phyloP scores from a whole-genome alignment of 2,888 invertebrate species.

The Branchipolynoe longqiensis region DNA sequence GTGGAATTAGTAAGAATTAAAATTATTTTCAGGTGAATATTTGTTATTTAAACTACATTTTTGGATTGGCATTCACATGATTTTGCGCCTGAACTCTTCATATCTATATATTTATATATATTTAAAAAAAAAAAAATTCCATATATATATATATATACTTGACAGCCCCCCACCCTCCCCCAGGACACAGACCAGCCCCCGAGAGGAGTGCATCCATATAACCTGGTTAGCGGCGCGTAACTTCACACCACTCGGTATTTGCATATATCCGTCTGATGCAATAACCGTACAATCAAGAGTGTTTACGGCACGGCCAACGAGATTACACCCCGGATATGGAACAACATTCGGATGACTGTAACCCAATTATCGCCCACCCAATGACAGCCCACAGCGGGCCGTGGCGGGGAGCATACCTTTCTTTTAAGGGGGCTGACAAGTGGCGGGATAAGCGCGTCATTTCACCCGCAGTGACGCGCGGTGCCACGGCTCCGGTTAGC shows the following conservation, averaged over 20 bases:
- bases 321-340: slow-evolving; percentile 2
- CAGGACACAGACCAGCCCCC: too few relatives aligned
- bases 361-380: background rate
- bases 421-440: slow-evolving; percentile 1
- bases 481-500: too few relatives aligned
- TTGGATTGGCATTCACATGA: too few relatives aligned
- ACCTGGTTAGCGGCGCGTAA: slow-evolving; percentile 3
- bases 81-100: too few relatives aligned
- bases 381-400: background rate
- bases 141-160: too few relatives aligned
- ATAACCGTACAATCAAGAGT: background rate
- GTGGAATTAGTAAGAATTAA: too few relatives aligned
- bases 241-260: slow-evolving; percentile 9
- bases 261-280: slow-evolving; percentile 15
- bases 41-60: too few relatives aligned
- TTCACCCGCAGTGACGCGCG: slow-evolving; percentile 9
- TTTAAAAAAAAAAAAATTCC: too few relatives aligned
- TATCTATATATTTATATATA: too few relatives aligned
- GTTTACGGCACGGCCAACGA: background rate
- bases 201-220: background rate
- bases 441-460: slow-evolving; percentile 30
- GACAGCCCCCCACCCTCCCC: too few relatives aligned
- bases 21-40: too few relatives aligned
- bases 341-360: slow-evolving; percentile 33
- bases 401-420: slow-evolving; percentile 8